phyloP scores from a whole-genome alignment of 2,797 vertebrate species.

The Micrastur ruficollis region DNA sequence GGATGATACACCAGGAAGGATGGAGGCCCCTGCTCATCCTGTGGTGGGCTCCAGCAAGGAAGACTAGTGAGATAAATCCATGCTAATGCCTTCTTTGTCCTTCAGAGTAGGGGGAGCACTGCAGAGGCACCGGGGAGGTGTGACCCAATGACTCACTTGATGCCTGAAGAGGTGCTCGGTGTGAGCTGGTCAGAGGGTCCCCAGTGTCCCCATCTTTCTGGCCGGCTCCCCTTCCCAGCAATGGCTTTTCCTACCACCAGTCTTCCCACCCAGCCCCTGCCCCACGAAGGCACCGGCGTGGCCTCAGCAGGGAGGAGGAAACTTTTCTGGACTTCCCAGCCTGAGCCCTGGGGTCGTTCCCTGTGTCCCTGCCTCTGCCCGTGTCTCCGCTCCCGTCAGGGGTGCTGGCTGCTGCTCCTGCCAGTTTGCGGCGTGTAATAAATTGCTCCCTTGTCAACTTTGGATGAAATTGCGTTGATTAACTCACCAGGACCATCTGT shows the following conservation, averaged over 20 bases:
- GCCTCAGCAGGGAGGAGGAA: neutral
- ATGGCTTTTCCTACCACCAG: neutral
- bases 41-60: neutral
- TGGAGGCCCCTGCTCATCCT: neutral
- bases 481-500: neutral
- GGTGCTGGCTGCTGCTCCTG: neutral
- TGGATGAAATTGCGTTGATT: accelerated
- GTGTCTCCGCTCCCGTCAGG: accelerated
- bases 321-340: neutral
- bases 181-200: neutral
- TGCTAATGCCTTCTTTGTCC: neutral
- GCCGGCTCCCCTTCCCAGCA: neutral
- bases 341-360: neutral
- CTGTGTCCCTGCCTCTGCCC: neutral
- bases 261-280: neutral
- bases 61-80: neutral
- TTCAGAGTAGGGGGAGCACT: neutral
- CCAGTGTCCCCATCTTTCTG: neutral
- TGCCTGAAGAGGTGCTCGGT: neutral
- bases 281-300: accelerated
- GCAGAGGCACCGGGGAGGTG: neutral
- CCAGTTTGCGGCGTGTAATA: accelerated
- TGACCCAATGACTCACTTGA: neutral
- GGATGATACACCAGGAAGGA: neutral
- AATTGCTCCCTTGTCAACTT: neutral